Conservation (phyloP, 1,140 invertebrate species). For the Carcinoscorpius rotundicauda region DNA sequence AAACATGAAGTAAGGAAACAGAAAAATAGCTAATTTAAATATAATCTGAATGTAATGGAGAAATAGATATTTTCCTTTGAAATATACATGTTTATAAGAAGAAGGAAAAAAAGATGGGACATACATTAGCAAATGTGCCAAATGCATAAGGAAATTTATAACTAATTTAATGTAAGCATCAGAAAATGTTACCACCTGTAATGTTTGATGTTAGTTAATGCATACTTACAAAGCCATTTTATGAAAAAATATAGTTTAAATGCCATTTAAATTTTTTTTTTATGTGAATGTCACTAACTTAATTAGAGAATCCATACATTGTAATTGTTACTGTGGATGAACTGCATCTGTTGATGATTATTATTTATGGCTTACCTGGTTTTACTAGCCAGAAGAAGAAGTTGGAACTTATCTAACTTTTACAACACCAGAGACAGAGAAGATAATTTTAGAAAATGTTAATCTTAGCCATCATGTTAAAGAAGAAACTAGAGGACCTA, state of each 20-base stretch:
- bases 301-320: background rate
- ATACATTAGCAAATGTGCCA: too few species aligned
- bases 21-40: too few species aligned
- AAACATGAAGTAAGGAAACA: too few species aligned
- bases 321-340: constrained; percentile 1
- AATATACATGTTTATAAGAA: too few species aligned
- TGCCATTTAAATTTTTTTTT: background rate
- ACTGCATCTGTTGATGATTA: background rate
- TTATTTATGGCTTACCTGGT: constrained; percentile 8
- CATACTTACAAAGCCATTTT: too few species aligned
- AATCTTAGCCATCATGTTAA: constrained; percentile 69
- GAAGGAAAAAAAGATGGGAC: too few species aligned
- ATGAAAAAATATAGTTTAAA: constrained; percentile 1
- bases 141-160: too few species aligned
- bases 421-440: constrained; percentile 52
- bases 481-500: constrained; percentile 59
- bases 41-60: too few species aligned
- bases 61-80: too few species aligned
- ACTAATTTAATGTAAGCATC: too few species aligned
- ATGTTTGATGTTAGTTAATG: too few species aligned
- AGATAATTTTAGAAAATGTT: constrained; percentile 62
- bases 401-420: constrained; percentile 55
- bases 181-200: too few species aligned
- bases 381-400: constrained; percentile 52
- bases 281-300: background rate